Evolutionary conservation across 2,797 vertebrate genomes (phyloP).

Genomic region (Typhlichthys subterraneus): DNA sequence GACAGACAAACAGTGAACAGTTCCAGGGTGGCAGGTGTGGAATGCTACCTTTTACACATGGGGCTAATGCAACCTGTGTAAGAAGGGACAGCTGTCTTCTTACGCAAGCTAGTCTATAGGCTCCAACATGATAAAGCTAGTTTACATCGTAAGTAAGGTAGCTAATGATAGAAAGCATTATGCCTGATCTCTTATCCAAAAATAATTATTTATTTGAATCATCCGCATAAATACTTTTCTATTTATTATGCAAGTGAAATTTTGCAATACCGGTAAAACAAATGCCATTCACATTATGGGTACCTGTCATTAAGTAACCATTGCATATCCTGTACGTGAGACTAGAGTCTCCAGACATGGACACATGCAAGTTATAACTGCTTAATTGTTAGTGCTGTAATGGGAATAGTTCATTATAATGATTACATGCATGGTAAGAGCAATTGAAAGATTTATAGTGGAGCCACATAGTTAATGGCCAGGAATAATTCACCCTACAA

Average conservation of each 20-base stretch:
- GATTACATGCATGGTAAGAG: constrained; percentile 39
- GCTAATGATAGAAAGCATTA: neutral
- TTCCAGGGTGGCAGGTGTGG: constrained; percentile 72
- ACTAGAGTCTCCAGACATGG: constrained; percentile 39
- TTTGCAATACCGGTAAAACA: neutral
- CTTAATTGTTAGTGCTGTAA: constrained; percentile 66
- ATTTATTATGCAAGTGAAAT: constrained; percentile 7
- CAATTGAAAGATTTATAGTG: constrained; percentile 55
- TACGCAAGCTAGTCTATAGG: constrained; percentile 8
- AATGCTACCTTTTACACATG: constrained; percentile 55
- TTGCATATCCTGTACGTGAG: constrained; percentile 22
- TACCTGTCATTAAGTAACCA: constrained; percentile 38
- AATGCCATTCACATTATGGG: neutral
- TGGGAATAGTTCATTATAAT: constrained; percentile 53
- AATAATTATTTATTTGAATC: too few relatives aligned
- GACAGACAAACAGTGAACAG: constrained; percentile 53
- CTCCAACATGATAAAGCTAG: too few relatives aligned
- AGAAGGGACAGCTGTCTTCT: constrained; percentile 31
- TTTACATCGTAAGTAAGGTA: too few relatives aligned
- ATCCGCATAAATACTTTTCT: neutral
- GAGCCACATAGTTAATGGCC: constrained; percentile 42
- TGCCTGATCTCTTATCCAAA: neutral
- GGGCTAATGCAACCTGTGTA: neutral
- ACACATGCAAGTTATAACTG: constrained; percentile 62
- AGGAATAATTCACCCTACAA: constrained; percentile 34